These are phyloP conservation scores for Bubalus kerabau DNA, from an alignment of 2,113 vertebrate species.

Conservation along the genomic window DNA sequence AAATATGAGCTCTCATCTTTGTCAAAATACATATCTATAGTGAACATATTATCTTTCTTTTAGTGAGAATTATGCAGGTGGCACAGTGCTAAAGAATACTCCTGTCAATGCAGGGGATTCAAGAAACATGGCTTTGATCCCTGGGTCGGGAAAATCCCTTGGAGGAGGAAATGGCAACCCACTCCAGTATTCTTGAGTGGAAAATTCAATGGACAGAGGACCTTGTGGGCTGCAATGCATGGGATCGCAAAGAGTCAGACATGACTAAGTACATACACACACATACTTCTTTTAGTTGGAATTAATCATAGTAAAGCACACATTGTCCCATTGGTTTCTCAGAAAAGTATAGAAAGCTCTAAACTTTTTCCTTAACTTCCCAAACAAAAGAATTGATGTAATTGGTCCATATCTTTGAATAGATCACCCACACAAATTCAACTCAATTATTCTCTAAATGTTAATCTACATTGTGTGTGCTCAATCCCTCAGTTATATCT, in stretches of 20 bases:
- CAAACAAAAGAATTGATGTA: background rate
- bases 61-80: background rate
- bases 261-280: background rate
- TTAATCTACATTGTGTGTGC: background rate
- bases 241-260: accelerated
- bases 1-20: background rate
- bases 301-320: background rate
- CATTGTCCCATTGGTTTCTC: background rate
- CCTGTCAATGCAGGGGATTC: no score
- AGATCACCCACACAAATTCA: background rate
- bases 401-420: background rate
- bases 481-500: no score
- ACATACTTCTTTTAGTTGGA: background rate
- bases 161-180: background rate
- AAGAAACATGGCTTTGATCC: no score
- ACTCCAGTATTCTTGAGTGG: background rate
- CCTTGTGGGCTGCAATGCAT: accelerated
- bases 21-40: background rate
- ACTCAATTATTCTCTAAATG: background rate
- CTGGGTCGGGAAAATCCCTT: no score
- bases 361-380: background rate
- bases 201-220: background rate
- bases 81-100: no score
- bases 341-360: background rate
- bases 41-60: background rate